These are phyloP conservation scores for Catajapyx aquilonaris DNA, from an alignment of 1,140 invertebrate genomes.

Conservation along the genomic window DNA sequence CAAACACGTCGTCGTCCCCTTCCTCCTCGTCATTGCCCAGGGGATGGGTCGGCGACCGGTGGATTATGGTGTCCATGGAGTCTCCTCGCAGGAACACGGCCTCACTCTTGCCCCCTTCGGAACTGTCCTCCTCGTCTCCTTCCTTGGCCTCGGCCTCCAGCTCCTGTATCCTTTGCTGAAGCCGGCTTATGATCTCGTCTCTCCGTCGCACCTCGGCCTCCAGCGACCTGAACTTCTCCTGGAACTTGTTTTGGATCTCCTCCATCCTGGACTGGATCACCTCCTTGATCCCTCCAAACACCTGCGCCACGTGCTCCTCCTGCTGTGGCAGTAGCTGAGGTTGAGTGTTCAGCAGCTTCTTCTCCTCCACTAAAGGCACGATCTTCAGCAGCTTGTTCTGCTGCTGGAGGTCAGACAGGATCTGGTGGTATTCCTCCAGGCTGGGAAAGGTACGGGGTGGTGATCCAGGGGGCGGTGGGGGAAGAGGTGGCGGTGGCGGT, in stretches of 20 bases:
- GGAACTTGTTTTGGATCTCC: slow-evolving; percentile 27
- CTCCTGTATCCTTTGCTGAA: slow-evolving; percentile 45
- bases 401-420: slow-evolving; percentile 7
- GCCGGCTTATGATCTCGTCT: slow-evolving; percentile 51
- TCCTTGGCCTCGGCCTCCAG: no score
- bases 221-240: slow-evolving; percentile 38
- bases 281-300: slow-evolving; percentile 48
- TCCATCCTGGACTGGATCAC: slow-evolving; percentile 48
- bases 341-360: no score
- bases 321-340: slow-evolving; percentile 22
- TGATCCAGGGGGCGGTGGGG: neutral
- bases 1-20: slow-evolving; percentile 3
- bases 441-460: slow-evolving; percentile 5
- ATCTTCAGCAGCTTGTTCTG: no score
- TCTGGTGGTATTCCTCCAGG: slow-evolving; percentile 9
- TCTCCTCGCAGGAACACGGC: no score
- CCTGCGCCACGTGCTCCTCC: slow-evolving; percentile 52
- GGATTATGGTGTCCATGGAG: slow-evolving; percentile 28
- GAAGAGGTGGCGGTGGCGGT: neutral
- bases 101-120: no score
- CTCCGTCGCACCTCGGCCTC: slow-evolving; percentile 50
- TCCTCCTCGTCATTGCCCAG: slow-evolving; percentile 9
- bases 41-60: slow-evolving; percentile 15
- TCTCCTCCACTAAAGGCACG: neutral
- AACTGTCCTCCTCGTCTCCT: slow-evolving; percentile 4